A percentile compares a stretch with the other conserved stretches of the same genome.
phyloP scores from a whole-genome alignment of 2,113 vertebrate genomes.

The Dendrocopos noguchii region DNA sequence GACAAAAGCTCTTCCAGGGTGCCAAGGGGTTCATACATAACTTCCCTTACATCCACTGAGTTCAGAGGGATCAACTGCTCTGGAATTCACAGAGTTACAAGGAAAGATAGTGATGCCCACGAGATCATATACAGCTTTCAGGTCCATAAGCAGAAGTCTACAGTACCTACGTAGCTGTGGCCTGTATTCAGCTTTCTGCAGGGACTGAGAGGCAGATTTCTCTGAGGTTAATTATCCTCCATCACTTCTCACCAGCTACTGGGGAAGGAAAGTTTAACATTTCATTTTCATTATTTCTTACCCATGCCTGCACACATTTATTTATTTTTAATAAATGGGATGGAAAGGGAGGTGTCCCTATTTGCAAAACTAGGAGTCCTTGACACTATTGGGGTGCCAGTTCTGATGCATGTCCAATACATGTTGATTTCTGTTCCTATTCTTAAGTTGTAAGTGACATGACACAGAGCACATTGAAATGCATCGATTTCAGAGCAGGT shows the following conservation, averaged over 20 bases:
- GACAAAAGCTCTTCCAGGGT: not conserved
- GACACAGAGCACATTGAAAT: not conserved
- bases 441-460: not conserved
- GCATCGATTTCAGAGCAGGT: not conserved
- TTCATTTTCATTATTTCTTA: not conserved
- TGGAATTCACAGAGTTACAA: not conserved
- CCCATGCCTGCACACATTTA: not conserved
- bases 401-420: not conserved
- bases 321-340: not conserved
- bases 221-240: not conserved
- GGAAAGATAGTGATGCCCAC: not conserved
- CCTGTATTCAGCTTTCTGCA: not conserved
- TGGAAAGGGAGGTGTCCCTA: not conserved
- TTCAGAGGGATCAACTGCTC: not conserved
- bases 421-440: not conserved
- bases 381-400: not conserved
- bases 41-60: fast-evolving
- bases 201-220: not conserved
- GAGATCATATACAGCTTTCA: not conserved
- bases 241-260: not conserved
- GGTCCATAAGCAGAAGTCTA: not conserved
- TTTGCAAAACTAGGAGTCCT: not conserved
- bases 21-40: not conserved
- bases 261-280: not conserved
- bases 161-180: not conserved